Evolutionary conservation across 1,140 invertebrate species (phyloP), one percentile per base, ranked within the genome.

Genomic region (Drosophila virilis): DNA sequence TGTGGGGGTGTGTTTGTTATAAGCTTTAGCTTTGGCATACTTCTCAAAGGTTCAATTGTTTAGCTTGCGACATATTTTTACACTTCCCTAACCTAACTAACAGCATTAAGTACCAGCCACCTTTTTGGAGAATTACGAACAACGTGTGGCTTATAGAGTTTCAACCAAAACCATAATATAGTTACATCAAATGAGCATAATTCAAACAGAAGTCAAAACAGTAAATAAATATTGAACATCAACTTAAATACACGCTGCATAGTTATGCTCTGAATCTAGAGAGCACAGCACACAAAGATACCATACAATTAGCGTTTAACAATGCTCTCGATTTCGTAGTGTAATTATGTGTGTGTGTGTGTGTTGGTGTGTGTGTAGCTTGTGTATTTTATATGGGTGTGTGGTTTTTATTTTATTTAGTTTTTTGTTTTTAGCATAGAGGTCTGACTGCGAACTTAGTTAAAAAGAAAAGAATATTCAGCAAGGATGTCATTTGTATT

Each of bases 241-340:
- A 85, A 86, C 64, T 75, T 32, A 86, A 81, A 75, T 69, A 78
- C 76, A 82, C 83, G 79, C 83, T 66, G 74, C 75, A 82, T 74
- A 77, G 52, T 68, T 70, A 59, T 68, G 67, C 78, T 85, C 84
- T 70, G 65, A 71, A 64, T 69, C 64, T 28, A 65, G 50, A 68
- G 46, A 82, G n/a, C 59, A 73, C 62, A 70, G 84, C 79, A 74
- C 69, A 80, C 80, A 84, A 68, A 80, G 54, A 83, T 90, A 80
- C 62, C 59, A 80, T 84, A 80, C 74, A 78, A 78, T 78, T 88
- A 74, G 80, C 80, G 77, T 61, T 67, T 67, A 51, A 35, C 40
- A 70, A 62, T 64, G 67, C 15, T 62, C 58, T 52, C 58, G 54
- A 37, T 17, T 52, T 32, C 35, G 8, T 59, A 15, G 37, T 43